Evolutionary conservation across 2,888 invertebrate genomes (phyloP), one percentile per base, ranked within the genome.

Genomic region (Lysandra coridon): DNA sequence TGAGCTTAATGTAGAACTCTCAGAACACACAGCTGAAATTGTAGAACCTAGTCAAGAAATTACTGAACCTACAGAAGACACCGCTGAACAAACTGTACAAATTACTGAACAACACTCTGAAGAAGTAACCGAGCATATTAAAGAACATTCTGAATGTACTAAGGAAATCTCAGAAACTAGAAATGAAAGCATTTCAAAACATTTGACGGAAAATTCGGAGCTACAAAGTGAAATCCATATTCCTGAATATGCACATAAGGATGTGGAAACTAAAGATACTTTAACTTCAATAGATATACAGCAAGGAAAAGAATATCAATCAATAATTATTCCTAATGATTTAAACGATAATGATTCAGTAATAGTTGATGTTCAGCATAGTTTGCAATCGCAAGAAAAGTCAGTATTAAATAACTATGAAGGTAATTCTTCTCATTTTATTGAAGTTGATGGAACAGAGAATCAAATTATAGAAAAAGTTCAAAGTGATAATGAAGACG

Each of bases 91-190:
- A 12, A 69, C 69, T 64, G 12, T 4, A 64, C 30, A 64, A 64
- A 64, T 12, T 33, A 37, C 33, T 33, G 69, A 33, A 33, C 69
- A 33, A 33, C 69, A 69, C 33, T 14, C 69, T 33, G 69, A 14
- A 69, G 69, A 69, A 69, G 33, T 69, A 33, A 33, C 33, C 37
- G 69, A 69, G 33, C 33, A 69, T 69, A 69, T 14, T 6, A 17
- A 69, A 37, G 33, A 69, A 37, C 69, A 69, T 69, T 69, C 69
- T 69, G 69, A 33, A 17, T 69, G 12, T 73, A 80, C 82, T 79
- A 69, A 81, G 76, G 82, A 83, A 79, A 80, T 78, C 23, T 82
- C 81, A 78, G 81, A 83, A 83, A 83, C 80, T 44, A 81, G 82
- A 57, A 57, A 57, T 79, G 83, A 83, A 81, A 82, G 85, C 79